Base-by-base conservation (phyloP, 2,113 vertebrate genomes). In the Pica pica region DNA sequence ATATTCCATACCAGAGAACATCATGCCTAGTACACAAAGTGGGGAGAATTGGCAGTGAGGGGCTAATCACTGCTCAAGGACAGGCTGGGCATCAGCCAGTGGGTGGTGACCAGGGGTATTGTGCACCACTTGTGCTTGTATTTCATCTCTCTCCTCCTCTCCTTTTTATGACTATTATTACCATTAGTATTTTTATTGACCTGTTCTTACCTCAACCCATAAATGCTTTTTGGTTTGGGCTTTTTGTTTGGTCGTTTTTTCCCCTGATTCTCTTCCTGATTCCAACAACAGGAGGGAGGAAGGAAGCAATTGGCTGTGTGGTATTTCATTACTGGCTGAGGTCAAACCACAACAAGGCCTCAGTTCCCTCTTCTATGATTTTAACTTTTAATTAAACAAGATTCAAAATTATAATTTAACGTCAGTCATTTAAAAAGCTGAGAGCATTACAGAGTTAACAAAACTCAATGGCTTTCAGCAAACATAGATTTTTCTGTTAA, bases 401-500 rank as follows among this genome's bases (percentile, higher is more conserved):
- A 64, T 47, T 69, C 13, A 77, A 88, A 88, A 44, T 21, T 50
- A n/a, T 26, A 6, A 6, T 70, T 67, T 30, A 56, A 14, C 9
- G 64, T 27, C 1, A 73, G 13, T 24, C 3, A 18, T 47, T 65
- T 46, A 5, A 55, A 49, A 50, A 47, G 13, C 4, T 37, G 31
- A 76, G 24, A 93, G 21, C 16, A 65, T 33, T 49, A 74, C 17
- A 53, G 31, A 68, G 31, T 74, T 90, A 80, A 90, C 11, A 81
- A 90, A 86, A 49, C 5, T 18, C 42, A 10, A n/a, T 20, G 44
- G 18, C n/a, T 93, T 85, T 61, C 50, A 77, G 63, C 41, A 83
- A 57, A 71, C 24, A 42, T 30, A 79, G 59, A 84, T 91, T 96
- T 94, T 95, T 74, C 55, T 83, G n/a, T 86, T 89, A 84, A 56